Percentiles rank a stretch among this genome's conserved stretches.
Conservation (phyloP, 1,140 invertebrate genomes). For the Mactra quadrangularis region DNA sequence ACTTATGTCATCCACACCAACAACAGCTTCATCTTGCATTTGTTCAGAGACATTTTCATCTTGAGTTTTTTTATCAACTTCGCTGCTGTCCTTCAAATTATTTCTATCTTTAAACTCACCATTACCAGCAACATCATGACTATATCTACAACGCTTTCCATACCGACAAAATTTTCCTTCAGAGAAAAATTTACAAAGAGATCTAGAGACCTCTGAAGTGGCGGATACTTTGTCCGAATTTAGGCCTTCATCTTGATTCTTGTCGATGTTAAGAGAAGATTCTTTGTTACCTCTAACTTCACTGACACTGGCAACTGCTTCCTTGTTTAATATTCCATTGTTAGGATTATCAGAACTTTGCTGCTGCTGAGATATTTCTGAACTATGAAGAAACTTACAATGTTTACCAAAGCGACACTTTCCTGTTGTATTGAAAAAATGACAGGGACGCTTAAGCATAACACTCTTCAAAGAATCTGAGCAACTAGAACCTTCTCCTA, state of each 20-base stretch:
- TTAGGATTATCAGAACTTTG: background rate
- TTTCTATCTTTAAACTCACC: background rate
- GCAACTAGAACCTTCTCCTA: background rate
- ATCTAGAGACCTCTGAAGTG: slow-evolving; percentile 45
- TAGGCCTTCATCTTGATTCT: slow-evolving; percentile 43
- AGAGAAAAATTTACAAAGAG: slow-evolving; percentile 62
- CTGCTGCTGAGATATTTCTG: slow-evolving; percentile 18
- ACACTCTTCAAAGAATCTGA: slow-evolving; percentile 10
- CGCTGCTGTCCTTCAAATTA: background rate
- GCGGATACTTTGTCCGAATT: slow-evolving; percentile 1
- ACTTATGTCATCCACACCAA: background rate
- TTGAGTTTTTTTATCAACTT: background rate
- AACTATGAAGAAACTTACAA: slow-evolving; percentile 58
- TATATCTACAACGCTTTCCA: slow-evolving; percentile 64
- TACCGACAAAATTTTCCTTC: slow-evolving; percentile 57
- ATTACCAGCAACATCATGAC: slow-evolving; percentile 40
- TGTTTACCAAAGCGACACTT: slow-evolving; percentile 63
- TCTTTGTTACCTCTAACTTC: background rate
- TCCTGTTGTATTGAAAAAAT: slow-evolving; percentile 62
- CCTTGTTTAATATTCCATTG: slow-evolving; percentile 49
- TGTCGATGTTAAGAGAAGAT: background rate
- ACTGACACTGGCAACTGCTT: background rate
- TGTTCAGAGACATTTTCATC: background rate
- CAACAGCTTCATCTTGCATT: slow-evolving; percentile 36
- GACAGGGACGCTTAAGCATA: slow-evolving; percentile 62